A percentile compares a stretch with the other conserved stretches of the same genome.
These are phyloP conservation scores for Drosophila suzukii DNA, from an alignment of 1,140 invertebrate genomes.

Conservation along the genomic window DNA sequence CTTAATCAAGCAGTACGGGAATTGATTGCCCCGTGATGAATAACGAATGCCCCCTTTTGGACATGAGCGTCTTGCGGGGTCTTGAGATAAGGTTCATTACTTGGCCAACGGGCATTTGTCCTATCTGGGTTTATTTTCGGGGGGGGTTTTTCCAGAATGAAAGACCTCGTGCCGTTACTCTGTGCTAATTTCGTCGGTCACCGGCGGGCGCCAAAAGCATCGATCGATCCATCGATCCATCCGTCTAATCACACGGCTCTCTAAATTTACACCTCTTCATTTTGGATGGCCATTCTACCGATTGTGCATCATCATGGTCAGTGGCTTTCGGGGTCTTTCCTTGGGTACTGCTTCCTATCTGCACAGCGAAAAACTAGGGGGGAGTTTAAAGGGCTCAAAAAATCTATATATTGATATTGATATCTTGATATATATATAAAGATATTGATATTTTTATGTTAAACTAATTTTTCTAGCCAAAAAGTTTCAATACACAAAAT, in stretches of 20 bases:
- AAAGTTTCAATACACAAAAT: no score
- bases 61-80: background rate
- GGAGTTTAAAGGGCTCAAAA: background rate
- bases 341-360: slow-evolving; percentile 18
- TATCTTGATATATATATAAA: no score
- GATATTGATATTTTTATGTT: no score
- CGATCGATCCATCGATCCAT: slow-evolving; percentile 21
- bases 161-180: slow-evolving; percentile 41
- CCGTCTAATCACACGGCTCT: slow-evolving; percentile 20
- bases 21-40: slow-evolving; percentile 35
- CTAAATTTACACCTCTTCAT: background rate
- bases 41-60: background rate
- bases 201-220: slow-evolving; percentile 14
- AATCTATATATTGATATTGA: no score
- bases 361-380: background rate
- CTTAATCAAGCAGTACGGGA: slow-evolving; percentile 14
- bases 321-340: slow-evolving; percentile 34
- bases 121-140: slow-evolving; percentile 37
- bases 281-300: no score
- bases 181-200: slow-evolving; percentile 34
- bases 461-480: no score
- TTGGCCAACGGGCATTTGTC: slow-evolving; percentile 10
- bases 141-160: slow-evolving; percentile 24
- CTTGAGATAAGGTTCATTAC: slow-evolving; percentile 26
- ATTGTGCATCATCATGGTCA: slow-evolving; percentile 72